Conservation (phyloP, 2,797 vertebrate genomes). For the Antrozous pallidus region DNA sequence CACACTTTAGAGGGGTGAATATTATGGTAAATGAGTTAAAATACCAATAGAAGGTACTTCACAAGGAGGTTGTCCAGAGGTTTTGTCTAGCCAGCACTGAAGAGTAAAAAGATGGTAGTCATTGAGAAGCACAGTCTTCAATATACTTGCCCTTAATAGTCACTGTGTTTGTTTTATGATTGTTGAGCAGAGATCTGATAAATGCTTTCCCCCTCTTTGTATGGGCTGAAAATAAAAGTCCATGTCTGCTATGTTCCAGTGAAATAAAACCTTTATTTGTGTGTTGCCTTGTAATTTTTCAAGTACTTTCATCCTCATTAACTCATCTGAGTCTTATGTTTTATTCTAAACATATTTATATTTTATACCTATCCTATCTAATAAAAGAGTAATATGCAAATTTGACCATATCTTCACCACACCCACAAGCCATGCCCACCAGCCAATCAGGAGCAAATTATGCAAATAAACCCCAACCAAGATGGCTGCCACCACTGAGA, state of each 20-base stretch:
- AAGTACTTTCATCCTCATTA: neutral
- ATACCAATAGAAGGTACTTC: neutral
- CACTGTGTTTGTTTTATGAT: neutral
- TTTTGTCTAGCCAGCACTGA: neutral
- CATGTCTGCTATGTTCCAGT: neutral
- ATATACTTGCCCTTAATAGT: neutral
- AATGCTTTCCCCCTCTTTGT: neutral
- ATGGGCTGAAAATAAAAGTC: neutral
- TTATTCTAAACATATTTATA: constrained; percentile 1
- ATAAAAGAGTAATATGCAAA: too few relatives aligned
- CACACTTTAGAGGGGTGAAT: neutral
- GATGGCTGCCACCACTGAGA: too few relatives aligned
- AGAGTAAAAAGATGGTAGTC: neutral
- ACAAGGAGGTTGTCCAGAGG: neutral
- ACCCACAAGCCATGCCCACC: too few relatives aligned
- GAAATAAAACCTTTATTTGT: constrained; percentile 1
- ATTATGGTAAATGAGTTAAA: neutral
- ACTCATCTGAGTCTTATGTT: neutral
- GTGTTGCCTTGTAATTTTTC: neutral
- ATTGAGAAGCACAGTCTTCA: neutral
- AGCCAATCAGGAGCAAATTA: too few relatives aligned
- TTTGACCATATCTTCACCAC: too few relatives aligned
- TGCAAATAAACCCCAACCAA: too few relatives aligned
- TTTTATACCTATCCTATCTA: neutral
- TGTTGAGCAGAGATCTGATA: neutral